These are phyloP conservation scores for Hermetia illucens DNA, from an alignment of 1,140 invertebrate species.

Conservation along the genomic window DNA sequence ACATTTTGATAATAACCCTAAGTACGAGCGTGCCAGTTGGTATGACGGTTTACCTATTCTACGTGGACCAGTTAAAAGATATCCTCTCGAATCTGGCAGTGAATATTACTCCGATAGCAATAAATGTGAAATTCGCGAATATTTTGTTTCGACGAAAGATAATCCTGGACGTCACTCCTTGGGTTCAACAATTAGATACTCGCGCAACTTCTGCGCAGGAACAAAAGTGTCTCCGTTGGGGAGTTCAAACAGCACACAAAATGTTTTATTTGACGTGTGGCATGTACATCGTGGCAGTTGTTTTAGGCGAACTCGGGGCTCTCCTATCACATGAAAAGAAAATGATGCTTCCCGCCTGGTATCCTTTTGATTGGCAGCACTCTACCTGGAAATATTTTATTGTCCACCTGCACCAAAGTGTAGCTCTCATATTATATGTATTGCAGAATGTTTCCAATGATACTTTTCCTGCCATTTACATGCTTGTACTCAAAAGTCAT, in stretches of 20 bases:
- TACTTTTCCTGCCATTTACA: conserved; percentile 21
- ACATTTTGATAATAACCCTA: conserved; percentile 11
- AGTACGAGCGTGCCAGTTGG: conserved; percentile 20
- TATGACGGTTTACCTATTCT: conserved; percentile 14
- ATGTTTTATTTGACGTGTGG: conserved; percentile 14
- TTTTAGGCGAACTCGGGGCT: conserved; percentile 15
- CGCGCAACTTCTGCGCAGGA: conserved; percentile 11
- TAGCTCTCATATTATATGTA: conserved; percentile 17
- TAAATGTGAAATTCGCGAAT: conserved; percentile 22
- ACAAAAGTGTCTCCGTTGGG: conserved; percentile 5
- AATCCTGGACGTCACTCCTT: conserved; percentile 9
- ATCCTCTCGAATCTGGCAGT: conserved; percentile 24
- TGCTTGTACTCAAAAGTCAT: conserved; percentile 18
- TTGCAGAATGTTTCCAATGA: conserved; percentile 22
- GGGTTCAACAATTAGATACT: conserved; percentile 11
- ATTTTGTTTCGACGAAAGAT: conserved; percentile 16
- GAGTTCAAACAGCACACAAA: conserved; percentile 8
- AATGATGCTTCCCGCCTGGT: conserved; percentile 23
- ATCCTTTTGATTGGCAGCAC: conserved; percentile 15
- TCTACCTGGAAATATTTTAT: conserved; percentile 8
- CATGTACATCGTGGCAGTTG: conserved; percentile 18
- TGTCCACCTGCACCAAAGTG: conserved; percentile 16
- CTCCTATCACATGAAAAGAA: conserved; percentile 8
- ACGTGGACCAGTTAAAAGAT: conserved; percentile 12
- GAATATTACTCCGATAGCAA: conserved; percentile 18